Conservation (phyloP, 1,140 invertebrate species). For the Drosophila bocqueti region DNA sequence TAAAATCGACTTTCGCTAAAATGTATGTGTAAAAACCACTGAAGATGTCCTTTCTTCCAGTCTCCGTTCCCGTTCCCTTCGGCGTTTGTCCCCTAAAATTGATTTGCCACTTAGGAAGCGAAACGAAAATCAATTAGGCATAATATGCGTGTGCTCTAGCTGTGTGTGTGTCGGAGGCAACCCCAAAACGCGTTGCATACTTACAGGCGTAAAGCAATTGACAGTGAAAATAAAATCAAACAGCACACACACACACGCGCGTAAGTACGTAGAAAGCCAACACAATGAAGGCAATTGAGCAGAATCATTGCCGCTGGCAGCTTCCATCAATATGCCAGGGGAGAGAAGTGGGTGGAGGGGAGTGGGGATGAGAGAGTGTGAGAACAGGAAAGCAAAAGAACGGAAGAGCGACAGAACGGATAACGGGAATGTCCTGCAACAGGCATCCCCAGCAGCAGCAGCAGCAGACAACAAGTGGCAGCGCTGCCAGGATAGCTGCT, state of each 20-base stretch:
- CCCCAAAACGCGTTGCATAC: constrained; percentile 56
- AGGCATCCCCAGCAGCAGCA: constrained; percentile 32
- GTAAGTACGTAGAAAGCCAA: constrained; percentile 14
- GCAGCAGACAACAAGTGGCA: constrained; percentile 72
- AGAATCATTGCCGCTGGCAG: constrained; percentile 79
- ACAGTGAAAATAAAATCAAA: constrained; percentile 76
- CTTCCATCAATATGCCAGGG: constrained; percentile 59
- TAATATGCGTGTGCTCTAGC: constrained; percentile 47
- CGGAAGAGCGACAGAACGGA: constrained; percentile 28
- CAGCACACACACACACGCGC: constrained; percentile 23
- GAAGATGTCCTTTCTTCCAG: constrained; percentile 2
- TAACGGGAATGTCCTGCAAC: constrained; percentile 53
- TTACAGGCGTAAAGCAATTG: constrained; percentile 71
- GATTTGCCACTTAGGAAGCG: constrained; percentile 51
- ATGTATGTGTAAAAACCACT: not conserved
- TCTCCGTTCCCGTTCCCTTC: not conserved
- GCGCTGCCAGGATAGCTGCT: constrained; percentile 38
- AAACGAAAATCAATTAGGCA: constrained; percentile 71
- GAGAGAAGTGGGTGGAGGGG: not conserved
- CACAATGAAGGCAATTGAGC: constrained; percentile 82
- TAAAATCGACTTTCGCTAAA: constrained; percentile 10
- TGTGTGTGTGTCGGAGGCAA: constrained; percentile 9
- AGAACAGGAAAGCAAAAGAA: constrained; percentile 7
- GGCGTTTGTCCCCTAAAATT: constrained; percentile 12
- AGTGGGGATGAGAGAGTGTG: constrained; percentile 5